These are phyloP conservation scores for Riptortus pedestris DNA, from an alignment of 1,140 invertebrate genomes.

Conservation along the genomic window DNA sequence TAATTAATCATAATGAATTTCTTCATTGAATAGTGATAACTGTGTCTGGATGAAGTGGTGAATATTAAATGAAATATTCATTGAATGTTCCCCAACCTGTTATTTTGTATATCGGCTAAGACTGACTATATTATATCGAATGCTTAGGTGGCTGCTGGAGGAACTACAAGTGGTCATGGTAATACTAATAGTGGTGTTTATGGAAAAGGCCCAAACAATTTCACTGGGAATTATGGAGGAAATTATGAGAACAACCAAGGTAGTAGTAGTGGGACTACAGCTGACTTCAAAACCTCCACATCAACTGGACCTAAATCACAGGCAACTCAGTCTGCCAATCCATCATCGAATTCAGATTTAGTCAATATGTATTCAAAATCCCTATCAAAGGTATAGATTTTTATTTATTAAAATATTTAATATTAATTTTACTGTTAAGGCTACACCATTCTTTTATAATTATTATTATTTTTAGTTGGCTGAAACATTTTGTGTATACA, in stretches of 20 bases:
- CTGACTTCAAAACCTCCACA: slow-evolving; percentile 20
- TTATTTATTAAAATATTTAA: neutral
- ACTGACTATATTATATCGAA: neutral
- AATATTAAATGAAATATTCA: too few relatives aligned
- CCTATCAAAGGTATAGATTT: neutral
- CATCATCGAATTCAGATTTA: slow-evolving; percentile 20
- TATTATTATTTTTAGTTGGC: too few relatives aligned
- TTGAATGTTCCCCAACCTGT: too few relatives aligned
- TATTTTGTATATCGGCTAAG: too few relatives aligned
- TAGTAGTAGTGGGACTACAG: neutral
- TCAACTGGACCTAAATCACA: slow-evolving; percentile 17
- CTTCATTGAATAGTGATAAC: too few relatives aligned
- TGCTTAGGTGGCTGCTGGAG: slow-evolving; percentile 46
- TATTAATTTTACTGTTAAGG: too few relatives aligned
- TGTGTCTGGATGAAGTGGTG: too few relatives aligned
- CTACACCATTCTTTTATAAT: too few relatives aligned
- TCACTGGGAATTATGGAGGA: slow-evolving; percentile 17
- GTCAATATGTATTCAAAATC: slow-evolving; percentile 4
- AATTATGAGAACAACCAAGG: slow-evolving; percentile 20
- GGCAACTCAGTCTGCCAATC: slow-evolving; percentile 7
- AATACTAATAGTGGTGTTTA: slow-evolving; percentile 51
- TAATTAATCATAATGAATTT: too few relatives aligned
- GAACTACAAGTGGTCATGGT: slow-evolving; percentile 46
- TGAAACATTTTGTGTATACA: too few relatives aligned
- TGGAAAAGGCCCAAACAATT: slow-evolving; percentile 39